Evolutionary conservation across 2,797 vertebrate species (phyloP).

Genomic region (Rhodeus uyekii): DNA sequence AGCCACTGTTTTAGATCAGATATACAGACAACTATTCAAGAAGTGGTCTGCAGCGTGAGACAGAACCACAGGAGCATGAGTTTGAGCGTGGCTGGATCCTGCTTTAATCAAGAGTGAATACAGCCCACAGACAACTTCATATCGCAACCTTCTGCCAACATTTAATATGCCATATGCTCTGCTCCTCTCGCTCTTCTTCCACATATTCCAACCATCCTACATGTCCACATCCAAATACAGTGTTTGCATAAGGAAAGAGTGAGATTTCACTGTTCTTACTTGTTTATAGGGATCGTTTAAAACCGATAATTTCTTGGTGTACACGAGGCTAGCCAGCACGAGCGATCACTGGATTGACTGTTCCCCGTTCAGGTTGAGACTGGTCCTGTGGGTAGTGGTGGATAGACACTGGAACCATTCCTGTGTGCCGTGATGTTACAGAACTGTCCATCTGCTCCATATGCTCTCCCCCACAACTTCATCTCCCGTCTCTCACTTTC

Average conservation of each 20-base stretch:
- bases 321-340: background rate
- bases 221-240: background rate
- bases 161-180: slow-evolving; percentile 32
- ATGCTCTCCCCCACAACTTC: background rate
- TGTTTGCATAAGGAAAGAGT: background rate
- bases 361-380: background rate
- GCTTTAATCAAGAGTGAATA: slow-evolving; percentile 10
- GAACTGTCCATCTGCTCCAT: slow-evolving; percentile 1
- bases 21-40: background rate
- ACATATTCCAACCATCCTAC: background rate
- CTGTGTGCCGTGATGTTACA: background rate
- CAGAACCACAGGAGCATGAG: background rate
- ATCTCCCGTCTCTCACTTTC: slow-evolving; percentile 6
- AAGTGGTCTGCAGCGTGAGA: background rate
- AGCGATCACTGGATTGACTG: background rate
- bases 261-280: slow-evolving; percentile 15
- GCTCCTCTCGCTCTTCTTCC: slow-evolving; percentile 1
- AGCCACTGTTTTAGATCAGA: background rate
- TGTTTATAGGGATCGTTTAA: slow-evolving; percentile 3
- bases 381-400: background rate
- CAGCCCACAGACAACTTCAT: background rate
- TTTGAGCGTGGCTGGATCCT: slow-evolving; percentile 2
- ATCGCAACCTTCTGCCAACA: background rate
- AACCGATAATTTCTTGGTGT: background rate
- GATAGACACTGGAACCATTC: background rate